Conservation (phyloP, 2,888 invertebrate species). For the Nycteola revayana region DNA sequence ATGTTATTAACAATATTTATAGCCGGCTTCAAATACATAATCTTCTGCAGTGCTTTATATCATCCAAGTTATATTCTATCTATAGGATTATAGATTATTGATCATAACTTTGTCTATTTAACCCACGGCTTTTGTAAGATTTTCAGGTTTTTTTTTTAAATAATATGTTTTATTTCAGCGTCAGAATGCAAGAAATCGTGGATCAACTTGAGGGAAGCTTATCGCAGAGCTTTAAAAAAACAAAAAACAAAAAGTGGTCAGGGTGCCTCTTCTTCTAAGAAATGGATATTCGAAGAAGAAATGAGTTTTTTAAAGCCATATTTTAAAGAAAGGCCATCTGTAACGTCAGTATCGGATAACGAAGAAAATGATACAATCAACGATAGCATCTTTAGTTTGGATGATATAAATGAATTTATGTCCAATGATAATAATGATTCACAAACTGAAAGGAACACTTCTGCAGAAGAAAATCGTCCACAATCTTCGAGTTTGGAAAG, state of each 20-base stretch:
- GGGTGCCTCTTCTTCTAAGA: slow-evolving; percentile 1
- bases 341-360: slow-evolving; percentile 8
- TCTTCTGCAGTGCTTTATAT: not conserved
- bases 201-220: slow-evolving; percentile 3
- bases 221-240: slow-evolving; percentile 4
- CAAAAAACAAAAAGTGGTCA: slow-evolving; percentile 7
- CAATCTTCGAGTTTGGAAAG: slow-evolving; percentile 6
- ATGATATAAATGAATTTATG: slow-evolving; percentile 8
- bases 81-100: slow-evolving; percentile 5
- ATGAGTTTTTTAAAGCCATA: slow-evolving; percentile 7
- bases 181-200: slow-evolving; percentile 6
- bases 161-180: slow-evolving; percentile 1
- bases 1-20: not conserved
- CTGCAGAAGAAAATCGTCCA: slow-evolving; percentile 6
- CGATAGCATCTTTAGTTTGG: slow-evolving; percentile 8
- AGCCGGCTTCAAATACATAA: slow-evolving; percentile 2
- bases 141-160: not conserved
- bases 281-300: slow-evolving; percentile 7
- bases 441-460: slow-evolving; percentile 8
- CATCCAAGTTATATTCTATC: slow-evolving; percentile 1
- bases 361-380: slow-evolving; percentile 3
- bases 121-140: slow-evolving; percentile 1
- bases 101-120: slow-evolving; percentile 4
- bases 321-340: slow-evolving; percentile 8
- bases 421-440: slow-evolving; percentile 7